These are phyloP conservation scores for Neoascia interrupta DNA, from an alignment of 2,888 invertebrate species.

Conservation along the genomic window DNA sequence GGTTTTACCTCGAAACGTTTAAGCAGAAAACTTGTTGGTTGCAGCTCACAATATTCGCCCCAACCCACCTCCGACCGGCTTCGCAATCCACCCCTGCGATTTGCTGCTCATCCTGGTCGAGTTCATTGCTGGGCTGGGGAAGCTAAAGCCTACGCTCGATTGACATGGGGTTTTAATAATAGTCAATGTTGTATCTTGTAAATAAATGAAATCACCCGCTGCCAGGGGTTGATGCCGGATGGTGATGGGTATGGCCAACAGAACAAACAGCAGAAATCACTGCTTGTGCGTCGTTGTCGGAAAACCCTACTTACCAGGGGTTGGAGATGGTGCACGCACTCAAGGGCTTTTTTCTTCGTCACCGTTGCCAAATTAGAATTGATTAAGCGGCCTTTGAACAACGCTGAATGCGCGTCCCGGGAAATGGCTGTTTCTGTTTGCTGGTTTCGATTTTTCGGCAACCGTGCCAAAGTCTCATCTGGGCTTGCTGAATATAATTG, in stretches of 20 bases:
- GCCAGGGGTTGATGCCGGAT: slow-evolving; percentile 30
- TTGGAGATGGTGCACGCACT: slow-evolving; percentile 15
- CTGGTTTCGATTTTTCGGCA: slow-evolving; percentile 33
- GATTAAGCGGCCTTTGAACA: slow-evolving; percentile 27
- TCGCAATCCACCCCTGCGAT: slow-evolving; percentile 55
- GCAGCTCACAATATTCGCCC: slow-evolving; percentile 48
- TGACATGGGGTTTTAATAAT: slow-evolving; percentile 63
- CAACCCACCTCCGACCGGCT: no score
- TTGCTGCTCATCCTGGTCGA: slow-evolving; percentile 45
- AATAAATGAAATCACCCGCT: slow-evolving; percentile 61
- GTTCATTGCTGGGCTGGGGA: slow-evolving; percentile 40
- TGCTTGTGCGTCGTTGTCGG: slow-evolving; percentile 8
- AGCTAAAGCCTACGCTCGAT: slow-evolving; percentile 43
- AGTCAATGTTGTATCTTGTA: slow-evolving; percentile 65
- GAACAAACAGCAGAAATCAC: slow-evolving; percentile 60
- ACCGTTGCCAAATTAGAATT: slow-evolving; percentile 49
- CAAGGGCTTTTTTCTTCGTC: slow-evolving; percentile 16
- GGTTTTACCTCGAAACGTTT: slow-evolving; percentile 66
- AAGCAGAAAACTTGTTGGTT: slow-evolving; percentile 66
- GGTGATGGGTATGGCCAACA: slow-evolving; percentile 14
- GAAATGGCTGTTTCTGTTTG: slow-evolving; percentile 28
- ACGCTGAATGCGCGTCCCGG: slow-evolving; percentile 13
- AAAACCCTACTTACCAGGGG: slow-evolving; percentile 19
- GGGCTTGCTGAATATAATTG: slow-evolving; percentile 52
- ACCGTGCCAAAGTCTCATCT: slow-evolving; percentile 28